Conservation (phyloP, 2,797 vertebrate species). For the Hippopotamyrus pictus region DNA sequence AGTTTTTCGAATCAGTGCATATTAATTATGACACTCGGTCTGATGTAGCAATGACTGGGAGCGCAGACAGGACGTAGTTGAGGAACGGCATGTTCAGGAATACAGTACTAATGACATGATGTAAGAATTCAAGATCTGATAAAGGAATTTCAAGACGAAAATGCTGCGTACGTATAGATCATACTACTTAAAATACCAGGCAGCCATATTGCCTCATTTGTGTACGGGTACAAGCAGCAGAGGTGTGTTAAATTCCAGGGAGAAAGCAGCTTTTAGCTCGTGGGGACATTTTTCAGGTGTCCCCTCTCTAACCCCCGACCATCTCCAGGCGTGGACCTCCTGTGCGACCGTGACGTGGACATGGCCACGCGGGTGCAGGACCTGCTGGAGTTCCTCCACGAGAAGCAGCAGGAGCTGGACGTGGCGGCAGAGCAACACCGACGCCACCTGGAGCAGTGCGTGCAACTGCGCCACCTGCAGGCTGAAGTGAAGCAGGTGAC, state of each 20-base stretch:
- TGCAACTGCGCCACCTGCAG: constrained; percentile 92
- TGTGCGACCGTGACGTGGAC: constrained; percentile 93
- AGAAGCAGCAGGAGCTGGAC: constrained; percentile 98
- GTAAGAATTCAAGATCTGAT: background rate
- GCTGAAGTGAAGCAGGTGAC: constrained; percentile 95
- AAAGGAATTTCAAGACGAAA: background rate
- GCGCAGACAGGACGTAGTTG: background rate
- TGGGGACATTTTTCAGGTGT: background rate
- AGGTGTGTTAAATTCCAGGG: background rate
- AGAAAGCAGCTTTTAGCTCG: background rate
- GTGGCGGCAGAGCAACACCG: constrained; percentile 88
- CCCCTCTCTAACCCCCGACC: background rate
- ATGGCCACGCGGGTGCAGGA: constrained; percentile 97
- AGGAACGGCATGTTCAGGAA: background rate
- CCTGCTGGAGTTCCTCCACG: constrained; percentile 95
- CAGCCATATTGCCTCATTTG: background rate
- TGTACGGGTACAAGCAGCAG: background rate
- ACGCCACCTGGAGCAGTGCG: constrained; percentile 91
- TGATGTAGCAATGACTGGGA: background rate
- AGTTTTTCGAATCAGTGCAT: background rate
- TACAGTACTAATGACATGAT: background rate
- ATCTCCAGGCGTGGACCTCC: constrained; percentile 81
- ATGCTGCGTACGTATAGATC: background rate
- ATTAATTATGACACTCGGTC: background rate
- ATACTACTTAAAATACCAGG: background rate